Base-by-base conservation (phyloP, 64 coral and sea anemone genomes). In the Dendrophyllia cribrosa region DNA sequence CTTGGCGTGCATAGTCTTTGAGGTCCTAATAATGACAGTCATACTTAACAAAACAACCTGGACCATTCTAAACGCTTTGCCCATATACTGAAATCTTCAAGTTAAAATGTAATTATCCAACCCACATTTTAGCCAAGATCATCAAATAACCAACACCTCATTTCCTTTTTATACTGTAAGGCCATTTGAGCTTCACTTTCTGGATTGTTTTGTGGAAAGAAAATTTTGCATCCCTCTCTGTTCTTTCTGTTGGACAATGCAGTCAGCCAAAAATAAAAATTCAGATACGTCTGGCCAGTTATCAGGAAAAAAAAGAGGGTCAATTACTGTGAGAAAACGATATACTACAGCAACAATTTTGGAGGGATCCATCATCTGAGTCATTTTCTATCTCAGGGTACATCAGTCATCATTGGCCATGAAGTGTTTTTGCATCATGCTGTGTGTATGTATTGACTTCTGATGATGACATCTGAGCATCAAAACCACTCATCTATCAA, bases 1-100 rank as follows among this genome's bases (percentile, higher is more conserved):
- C 94, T 94, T 99, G 97, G 3, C 97, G 94, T 55, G 88, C 70
- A 87, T 96, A 99, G 87, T 99, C 97, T 86, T 99, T 99, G 16
- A 99, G 85, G 59, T 99, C 97, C 97, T 99, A 75, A 58, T 78
- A 88, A 88, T 20, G 12, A 50, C 44, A 79, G 44, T 69, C 9
- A 79, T 16, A 80, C 19, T 70, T 90, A 20, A 78, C 17, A 43
- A 68, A 67, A 5, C 7, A 56, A 34, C 34, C 34, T 34, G 34
- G 7, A 56, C 5, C 53, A 7, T 12, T 56, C 1, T 56, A 56
- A 34, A 12, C 53, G 12, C 53, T 12, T 9, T 56, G 53, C 53
- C 12, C 53, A 7, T 56, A 12, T 12, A 56, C 53, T 56, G 12
- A 3, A 12, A 56, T 56, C 53, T 3, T 56, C 12, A 12, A 56